phyloP scores from a whole-genome alignment of 2,888 invertebrate genomes.

The Rambutsinella grinnellia region DNA sequence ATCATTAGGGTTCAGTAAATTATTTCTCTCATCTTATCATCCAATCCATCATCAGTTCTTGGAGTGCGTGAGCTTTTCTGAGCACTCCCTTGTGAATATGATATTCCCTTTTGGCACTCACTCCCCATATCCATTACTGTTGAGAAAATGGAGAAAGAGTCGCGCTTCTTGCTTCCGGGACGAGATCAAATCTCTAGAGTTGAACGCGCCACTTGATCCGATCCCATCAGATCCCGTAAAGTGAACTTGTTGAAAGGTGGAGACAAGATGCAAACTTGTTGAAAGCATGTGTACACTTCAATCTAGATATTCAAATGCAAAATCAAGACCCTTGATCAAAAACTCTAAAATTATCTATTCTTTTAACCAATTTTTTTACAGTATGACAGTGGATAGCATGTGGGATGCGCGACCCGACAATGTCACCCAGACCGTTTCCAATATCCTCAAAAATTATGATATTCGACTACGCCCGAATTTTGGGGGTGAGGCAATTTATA shows the following conservation, averaged over 20 bases:
- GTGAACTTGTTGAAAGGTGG: neutral
- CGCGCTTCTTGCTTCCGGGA: too few species aligned
- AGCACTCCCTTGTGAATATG: too few species aligned
- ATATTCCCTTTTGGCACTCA: too few species aligned
- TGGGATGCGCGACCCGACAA: conserved; percentile 67
- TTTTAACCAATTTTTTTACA: conserved; percentile 23
- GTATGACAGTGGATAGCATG: conserved; percentile 59
- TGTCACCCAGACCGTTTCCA: conserved; percentile 69
- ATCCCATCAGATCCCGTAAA: neutral
- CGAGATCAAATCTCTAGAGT: neutral
- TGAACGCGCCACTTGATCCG: neutral
- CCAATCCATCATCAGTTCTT: too few species aligned
- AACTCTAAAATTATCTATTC: neutral
- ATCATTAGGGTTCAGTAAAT: too few species aligned
- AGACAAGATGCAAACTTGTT: neutral
- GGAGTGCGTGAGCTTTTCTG: too few species aligned
- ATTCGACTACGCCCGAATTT: conserved; percentile 71
- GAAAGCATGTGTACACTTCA: too few species aligned
- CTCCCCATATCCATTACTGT: too few species aligned
- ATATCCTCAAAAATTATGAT: conserved; percentile 70
- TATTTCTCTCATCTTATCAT: too few species aligned
- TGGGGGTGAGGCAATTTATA: conserved; percentile 68
- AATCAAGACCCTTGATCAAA: too few species aligned
- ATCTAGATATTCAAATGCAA: too few species aligned
- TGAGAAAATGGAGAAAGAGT: too few species aligned